Evolutionary conservation across 2,888 invertebrate genomes (phyloP), one percentile per base, ranked within the genome.

Genomic region (Neuroscelio doddi): DNA sequence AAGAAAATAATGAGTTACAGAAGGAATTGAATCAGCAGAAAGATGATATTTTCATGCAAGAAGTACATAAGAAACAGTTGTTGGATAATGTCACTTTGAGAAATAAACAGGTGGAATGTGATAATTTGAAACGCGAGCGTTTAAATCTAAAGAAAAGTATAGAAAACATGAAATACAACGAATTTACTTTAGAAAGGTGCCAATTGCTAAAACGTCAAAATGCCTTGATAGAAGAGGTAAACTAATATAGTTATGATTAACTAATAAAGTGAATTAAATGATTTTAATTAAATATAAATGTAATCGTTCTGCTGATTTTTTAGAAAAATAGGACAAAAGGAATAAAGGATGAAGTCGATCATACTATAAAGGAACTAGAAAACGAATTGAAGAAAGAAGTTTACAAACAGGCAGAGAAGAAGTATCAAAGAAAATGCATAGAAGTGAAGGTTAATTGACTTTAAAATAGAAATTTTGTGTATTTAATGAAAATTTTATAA

Each of bases 381-480:
- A 78, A 77, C 1, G 93, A 95, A 77, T 83, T 96, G 36, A 86
- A 87, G 16, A 87, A 89, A 64, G 88, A 90, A 0, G 86, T 89
- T 72, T 91, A 89, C 71, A 91, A 89, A 78, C 88, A 92, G 74
- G 92, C 94, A 1, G 88, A 91, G 29, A 87, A 86, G 57, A 90
- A 91, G 65, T 93, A 91, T 78, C 88, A 88, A 46, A 87, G 89
- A 55, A 91, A 90, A 72, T 87, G 88, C 70, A 90, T 91, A 42
- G 91, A 93, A 71, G 74, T 87, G 17, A 81, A 83, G 53, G 87
- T 92, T 0, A 86, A 44, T 56, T 51, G n/a, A n/a, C n/a, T n/a
- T n/a, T n/a, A n/a, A n/a, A n/a, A n/a, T n/a, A n/a, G n/a, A n/a
- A n/a, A n/a, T 49, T 34, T 45, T 32, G 46, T 10, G 5, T 7